Conservation (phyloP, 2,888 invertebrate species). For the Teinopalpus imperialis region DNA sequence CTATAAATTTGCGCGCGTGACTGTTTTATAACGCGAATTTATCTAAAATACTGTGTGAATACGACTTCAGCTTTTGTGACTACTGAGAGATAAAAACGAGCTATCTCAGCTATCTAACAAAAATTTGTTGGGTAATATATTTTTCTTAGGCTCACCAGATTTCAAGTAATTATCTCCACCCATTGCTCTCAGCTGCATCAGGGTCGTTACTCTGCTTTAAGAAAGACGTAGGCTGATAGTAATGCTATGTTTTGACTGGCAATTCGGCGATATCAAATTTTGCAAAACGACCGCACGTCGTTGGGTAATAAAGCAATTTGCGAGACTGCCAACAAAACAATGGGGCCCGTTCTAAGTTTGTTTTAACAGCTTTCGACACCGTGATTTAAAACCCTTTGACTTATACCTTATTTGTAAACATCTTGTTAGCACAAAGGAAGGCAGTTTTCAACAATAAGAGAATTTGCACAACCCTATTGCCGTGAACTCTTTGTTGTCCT, state of each 20-base stretch:
- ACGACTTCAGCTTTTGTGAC: slow-evolving; percentile 22
- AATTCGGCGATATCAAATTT: slow-evolving; percentile 74
- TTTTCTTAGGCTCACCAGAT: too few relatives aligned
- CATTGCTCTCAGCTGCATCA: too few relatives aligned
- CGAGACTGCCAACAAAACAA: slow-evolving; percentile 76
- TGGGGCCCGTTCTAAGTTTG: slow-evolving; percentile 73
- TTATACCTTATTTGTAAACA: slow-evolving; percentile 78
- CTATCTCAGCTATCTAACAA: too few relatives aligned
- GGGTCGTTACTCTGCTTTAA: too few relatives aligned
- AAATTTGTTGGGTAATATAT: too few relatives aligned
- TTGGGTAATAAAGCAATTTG: slow-evolving; percentile 79
- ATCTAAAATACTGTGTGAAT: slow-evolving; percentile 26
- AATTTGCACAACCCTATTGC: slow-evolving; percentile 75
- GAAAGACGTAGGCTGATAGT: slow-evolving; percentile 59
- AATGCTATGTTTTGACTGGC: slow-evolving; percentile 72
- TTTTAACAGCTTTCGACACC: slow-evolving; percentile 79
- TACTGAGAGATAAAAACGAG: slow-evolving; percentile 7
- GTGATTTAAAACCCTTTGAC: slow-evolving; percentile 81
- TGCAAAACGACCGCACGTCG: slow-evolving; percentile 58
- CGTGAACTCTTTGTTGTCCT: slow-evolving; percentile 62
- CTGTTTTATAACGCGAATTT: slow-evolving; percentile 33
- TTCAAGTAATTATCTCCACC: too few relatives aligned
- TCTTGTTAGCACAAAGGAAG: slow-evolving; percentile 66
- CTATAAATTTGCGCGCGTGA: slow-evolving; percentile 31
- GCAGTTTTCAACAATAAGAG: slow-evolving; percentile 61